These are phyloP conservation scores for Varanus salvator DNA, from an alignment of 2,113 vertebrate genomes.

Conservation along the genomic window DNA sequence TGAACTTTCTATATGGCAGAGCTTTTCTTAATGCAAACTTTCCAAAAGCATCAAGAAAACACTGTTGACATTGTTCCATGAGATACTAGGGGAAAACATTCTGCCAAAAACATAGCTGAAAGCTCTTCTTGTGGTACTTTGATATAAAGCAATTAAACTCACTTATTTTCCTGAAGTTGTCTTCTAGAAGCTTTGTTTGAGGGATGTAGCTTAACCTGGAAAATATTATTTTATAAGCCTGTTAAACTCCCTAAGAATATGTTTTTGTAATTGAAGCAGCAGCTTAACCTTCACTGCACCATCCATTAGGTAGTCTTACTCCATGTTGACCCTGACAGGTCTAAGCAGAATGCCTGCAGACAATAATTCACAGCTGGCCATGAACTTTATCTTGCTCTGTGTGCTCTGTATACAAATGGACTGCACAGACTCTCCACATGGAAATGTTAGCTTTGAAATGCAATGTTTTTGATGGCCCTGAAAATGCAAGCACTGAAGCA, in stretches of 20 bases:
- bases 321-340: constrained; percentile 8
- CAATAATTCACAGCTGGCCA: constrained; percentile 19
- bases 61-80: not conserved
- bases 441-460: constrained; percentile 4
- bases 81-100: not conserved
- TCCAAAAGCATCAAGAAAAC: not conserved
- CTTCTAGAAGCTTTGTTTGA: not conserved
- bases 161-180: not conserved
- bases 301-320: constrained; percentile 22
- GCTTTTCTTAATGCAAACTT: not conserved
- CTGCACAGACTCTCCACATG: not conserved
- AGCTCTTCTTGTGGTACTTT: not conserved
- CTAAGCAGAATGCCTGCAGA: not conserved
- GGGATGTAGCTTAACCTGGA: not conserved
- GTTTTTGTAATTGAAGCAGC: constrained; percentile 5
- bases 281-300: constrained; percentile 2
- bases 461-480: not conserved
- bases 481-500: not conserved
- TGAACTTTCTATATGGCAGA: not conserved
- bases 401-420: constrained; percentile 22
- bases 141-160: not conserved
- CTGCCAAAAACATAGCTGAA: not conserved
- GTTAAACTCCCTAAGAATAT: constrained; percentile 9
- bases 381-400: constrained; percentile 31
- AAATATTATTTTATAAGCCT: constrained; percentile 5